Percentiles rank a stretch among this genome's conserved stretches.
phyloP scores from a whole-genome alignment of 2,113 vertebrate species.

The Chelonoidis abingdonii region DNA sequence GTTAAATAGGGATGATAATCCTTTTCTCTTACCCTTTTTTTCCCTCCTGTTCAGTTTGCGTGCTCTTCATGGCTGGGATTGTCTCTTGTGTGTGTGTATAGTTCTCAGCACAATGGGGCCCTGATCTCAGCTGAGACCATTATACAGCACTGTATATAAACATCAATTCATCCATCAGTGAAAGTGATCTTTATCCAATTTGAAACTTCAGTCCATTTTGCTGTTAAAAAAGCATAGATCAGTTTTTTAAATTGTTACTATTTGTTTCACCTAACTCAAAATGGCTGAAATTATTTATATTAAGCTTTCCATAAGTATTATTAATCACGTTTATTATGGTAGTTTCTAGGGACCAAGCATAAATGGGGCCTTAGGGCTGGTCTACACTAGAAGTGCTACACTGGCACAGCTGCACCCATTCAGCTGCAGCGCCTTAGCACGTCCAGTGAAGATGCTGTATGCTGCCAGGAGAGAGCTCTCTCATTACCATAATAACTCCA shows the following conservation, averaged over 20 bases:
- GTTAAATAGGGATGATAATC: not conserved
- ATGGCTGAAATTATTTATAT: not conserved
- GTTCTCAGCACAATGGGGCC: not conserved
- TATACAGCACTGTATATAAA: not conserved
- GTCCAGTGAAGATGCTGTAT: no score
- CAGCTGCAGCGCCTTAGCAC: no score
- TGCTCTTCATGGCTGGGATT: not conserved
- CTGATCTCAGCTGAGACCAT: not conserved
- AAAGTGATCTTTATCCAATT: not conserved
- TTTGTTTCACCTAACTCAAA: not conserved
- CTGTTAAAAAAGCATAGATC: not conserved
- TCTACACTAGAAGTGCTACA: no score
- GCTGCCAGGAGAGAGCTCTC: no score
- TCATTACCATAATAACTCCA: no score
- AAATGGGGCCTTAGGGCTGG: not conserved
- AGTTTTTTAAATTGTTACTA: not conserved
- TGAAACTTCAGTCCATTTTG: not conserved
- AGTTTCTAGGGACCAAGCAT: not conserved
- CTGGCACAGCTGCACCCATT: no score
- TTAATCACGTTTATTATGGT: not conserved
- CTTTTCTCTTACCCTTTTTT: not conserved
- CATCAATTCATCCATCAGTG: not conserved
- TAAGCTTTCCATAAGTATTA: not conserved
- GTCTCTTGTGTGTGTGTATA: not conserved
- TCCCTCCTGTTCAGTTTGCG: not conserved